Evolutionary conservation across 2,113 vertebrate species (phyloP), one percentile per base, ranked within the genome.

Genomic region (Xiphophorus hellerii): DNA sequence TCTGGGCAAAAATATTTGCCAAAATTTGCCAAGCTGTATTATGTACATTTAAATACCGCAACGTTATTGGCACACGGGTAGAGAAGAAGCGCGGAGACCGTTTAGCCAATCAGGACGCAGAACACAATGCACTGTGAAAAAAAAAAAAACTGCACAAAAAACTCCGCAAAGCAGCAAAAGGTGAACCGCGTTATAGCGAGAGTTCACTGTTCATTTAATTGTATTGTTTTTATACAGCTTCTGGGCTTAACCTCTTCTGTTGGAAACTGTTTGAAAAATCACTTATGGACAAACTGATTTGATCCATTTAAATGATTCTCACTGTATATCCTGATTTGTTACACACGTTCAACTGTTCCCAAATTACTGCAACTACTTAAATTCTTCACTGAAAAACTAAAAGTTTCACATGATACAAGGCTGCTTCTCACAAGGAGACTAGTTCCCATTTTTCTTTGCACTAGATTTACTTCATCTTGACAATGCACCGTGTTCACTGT

Each of bases 391-490:
- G 20, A 62, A 65, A 78, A 10, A 20, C 35, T 27, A 25, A 79
- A 70, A 27, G 6, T 37, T 9, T 28, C 3, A 25, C 17, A 63
- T 66, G 66, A 74, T 1, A 0, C 39, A 44, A 69, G 9, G 29
- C 13, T 30, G 60, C 29, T 65, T 64, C 71, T 74, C 62, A 80
- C 9, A 25, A 82, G 63, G 22, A 78, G 62, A 62, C 39, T 0
- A 25, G 77, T 81, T 70, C 48, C 68, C 69, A 17, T 69, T 64
- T 51, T 7, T 15, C 12, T 64, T 0, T 7, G 35, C 7, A 27
- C 35, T 69, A 28, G 58, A 15, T 44, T 14, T 77, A 12, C 20
- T 22, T 73, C 1, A 22, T 58, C 35, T 39, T 76, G 11, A 66
- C 63, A 37, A 44, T 39, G 64, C 48, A 29, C 20, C 20, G 20